Evolutionary conservation across 2,797 vertebrate species (phyloP).

Genomic region (Pseudopleuronectes americanus): DNA sequence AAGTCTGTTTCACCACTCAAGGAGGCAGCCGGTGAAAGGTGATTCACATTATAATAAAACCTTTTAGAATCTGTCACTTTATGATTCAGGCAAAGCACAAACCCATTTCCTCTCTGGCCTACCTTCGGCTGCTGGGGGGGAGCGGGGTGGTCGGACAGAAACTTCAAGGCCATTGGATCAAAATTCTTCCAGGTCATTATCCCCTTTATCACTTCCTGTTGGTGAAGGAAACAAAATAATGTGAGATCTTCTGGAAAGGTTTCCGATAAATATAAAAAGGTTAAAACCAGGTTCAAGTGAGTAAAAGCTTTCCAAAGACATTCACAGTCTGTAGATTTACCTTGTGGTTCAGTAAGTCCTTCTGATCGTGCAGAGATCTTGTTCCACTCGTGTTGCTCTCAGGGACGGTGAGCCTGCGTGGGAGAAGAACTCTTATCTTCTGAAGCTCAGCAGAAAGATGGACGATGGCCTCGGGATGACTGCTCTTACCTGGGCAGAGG

Average conservation of each 20-base stretch:
- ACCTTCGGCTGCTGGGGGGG: slow-evolving; percentile 77
- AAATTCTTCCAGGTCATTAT: slow-evolving; percentile 89
- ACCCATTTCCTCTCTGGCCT: slow-evolving; percentile 36
- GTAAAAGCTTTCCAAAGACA: slow-evolving; percentile 17
- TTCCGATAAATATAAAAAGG: neutral
- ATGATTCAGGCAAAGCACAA: neutral
- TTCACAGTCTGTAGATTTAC: slow-evolving; percentile 69
- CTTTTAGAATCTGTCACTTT: neutral
- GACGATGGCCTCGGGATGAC: neutral
- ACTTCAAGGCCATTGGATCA: slow-evolving; percentile 65
- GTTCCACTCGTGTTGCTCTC: slow-evolving; percentile 57
- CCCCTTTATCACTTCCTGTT: slow-evolving; percentile 87
- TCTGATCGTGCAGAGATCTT: slow-evolving; percentile 77
- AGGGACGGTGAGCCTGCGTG: slow-evolving; percentile 81
- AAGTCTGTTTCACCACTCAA: too few species aligned
- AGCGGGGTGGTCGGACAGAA: slow-evolving; percentile 61
- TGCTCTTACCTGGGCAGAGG: slow-evolving; percentile 82
- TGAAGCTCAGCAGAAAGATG: neutral
- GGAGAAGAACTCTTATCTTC: slow-evolving; percentile 56
- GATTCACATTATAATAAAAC: neutral
- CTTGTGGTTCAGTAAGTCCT: slow-evolving; percentile 82
- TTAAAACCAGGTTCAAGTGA: neutral
- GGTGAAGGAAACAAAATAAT: neutral
- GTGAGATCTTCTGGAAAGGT: too few species aligned
- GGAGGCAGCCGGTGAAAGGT: too few species aligned